Evolutionary conservation across 30 jellyfish, hydroid and myxozoan species (phyloP), one percentile per base, ranked within the genome.

Genomic region (Cassiopea xamachana): DNA sequence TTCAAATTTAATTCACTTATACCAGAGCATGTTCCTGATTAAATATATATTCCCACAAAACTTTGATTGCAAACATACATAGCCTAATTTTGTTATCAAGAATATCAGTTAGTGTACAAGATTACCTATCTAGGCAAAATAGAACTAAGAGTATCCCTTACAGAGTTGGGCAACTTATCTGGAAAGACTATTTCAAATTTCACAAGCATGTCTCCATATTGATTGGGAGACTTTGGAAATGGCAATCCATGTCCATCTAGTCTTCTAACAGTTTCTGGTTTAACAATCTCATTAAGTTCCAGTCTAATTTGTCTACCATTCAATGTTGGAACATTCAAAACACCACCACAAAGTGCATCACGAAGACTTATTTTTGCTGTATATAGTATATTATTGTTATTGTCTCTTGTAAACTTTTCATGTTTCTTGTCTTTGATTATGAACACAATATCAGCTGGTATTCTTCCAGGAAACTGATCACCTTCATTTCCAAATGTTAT

Each of bases 331-430:
- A 94, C 80, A 16, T 92, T 59, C 46, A 87, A 61, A 6, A 46
- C 61, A 16, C 94, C 96, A 0, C 98, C 98, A 94, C 97, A 90
- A 17, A 94, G 70, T 39, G 98, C 98, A 82, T 94, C 98, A 0
- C 98, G 92, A 8, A 94, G 79, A 81, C 94, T 68, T 39, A 94
- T 50, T 46, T 82, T 76, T 48, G 94, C 90, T 39, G 76, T 87
- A 76, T 79, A 90, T 16, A 90, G 1, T 14, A 94, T 27, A 76
- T 94, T 94, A 80, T 94, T 94, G 17, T 82, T 93, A 46, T 51
- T 73, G 87, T 94, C 98, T 69, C 98, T 80, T 47, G 89, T 17
- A 47, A 86, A 85, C 68, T 72, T 39, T 44, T 61, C 84, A 74
- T 94, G 94, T 48, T 69, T 50, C 73, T 90, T 94, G 87, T 94